Percentiles rank a stretch among this genome's conserved stretches.
Conservation (phyloP, 2,113 vertebrate genomes). For the Myocastor coypus region DNA sequence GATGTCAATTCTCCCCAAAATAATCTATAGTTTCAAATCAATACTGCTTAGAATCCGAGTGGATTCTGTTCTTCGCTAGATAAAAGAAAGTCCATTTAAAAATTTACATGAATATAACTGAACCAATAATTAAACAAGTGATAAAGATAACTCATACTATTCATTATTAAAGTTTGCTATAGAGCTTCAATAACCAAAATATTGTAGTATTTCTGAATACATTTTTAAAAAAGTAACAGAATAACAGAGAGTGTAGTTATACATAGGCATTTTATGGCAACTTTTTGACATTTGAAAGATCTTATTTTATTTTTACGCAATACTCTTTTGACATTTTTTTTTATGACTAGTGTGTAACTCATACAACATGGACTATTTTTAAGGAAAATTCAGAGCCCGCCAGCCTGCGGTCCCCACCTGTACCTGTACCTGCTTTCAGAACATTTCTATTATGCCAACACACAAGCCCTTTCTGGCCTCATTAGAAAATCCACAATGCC, state of each 20-base stretch:
- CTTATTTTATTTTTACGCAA: not conserved
- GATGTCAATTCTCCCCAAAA: not conserved
- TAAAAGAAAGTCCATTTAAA: not conserved
- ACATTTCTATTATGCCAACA: not conserved
- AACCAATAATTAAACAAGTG: not conserved
- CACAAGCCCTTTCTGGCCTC: not conserved
- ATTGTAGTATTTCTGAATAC: not conserved
- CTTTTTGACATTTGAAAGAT: not conserved
- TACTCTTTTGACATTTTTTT: not conserved
- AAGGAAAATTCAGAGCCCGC: not conserved
- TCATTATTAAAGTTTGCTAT: not conserved
- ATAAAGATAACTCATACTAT: not conserved
- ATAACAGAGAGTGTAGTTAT: not conserved
- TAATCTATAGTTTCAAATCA: not conserved
- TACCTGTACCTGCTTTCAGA: not conserved
- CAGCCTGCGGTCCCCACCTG: not conserved
- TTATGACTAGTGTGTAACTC: not conserved
- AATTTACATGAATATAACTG: not conserved
- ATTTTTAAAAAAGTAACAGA: not conserved
- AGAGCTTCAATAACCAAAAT: not conserved
- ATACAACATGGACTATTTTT: not conserved
- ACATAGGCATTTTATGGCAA: not conserved
- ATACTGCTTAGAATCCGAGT: not conserved
- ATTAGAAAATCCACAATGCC: too few relatives aligned
- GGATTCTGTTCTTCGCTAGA: not conserved